phyloP scores from a whole-genome alignment of 2,888 invertebrate species.

The Philonicus albiceps region DNA sequence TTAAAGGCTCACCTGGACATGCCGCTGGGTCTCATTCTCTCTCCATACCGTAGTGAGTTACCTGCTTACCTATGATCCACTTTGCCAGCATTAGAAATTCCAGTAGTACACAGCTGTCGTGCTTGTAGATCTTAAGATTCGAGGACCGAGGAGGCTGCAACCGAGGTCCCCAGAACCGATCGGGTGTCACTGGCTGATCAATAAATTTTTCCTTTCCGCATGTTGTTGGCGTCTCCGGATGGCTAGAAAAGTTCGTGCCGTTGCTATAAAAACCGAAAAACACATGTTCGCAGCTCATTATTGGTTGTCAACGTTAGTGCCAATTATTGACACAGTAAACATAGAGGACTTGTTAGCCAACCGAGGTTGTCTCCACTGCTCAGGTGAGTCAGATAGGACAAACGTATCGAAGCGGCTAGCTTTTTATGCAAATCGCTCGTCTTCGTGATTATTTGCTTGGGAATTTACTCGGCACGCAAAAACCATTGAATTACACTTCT shows the following conservation, averaged over 20 bases:
- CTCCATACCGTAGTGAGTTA: neutral
- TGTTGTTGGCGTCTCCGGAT: neutral
- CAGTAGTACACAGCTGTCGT: conserved; percentile 13
- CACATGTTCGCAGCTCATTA: conserved; percentile 40
- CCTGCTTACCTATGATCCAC: neutral
- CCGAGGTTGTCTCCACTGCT: neutral
- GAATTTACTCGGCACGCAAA: conserved; percentile 30
- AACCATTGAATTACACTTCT: conserved; percentile 31
- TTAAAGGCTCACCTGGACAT: neutral
- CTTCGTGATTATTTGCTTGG: conserved; percentile 24
- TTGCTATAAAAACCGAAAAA: conserved; percentile 35
- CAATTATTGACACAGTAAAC: conserved; percentile 38
- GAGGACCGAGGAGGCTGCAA: neutral
- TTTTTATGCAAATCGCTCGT: conserved; percentile 34
- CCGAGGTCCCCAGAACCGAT: neutral
- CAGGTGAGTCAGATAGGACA: conserved; percentile 5
- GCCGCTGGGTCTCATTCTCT: neutral
- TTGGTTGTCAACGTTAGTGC: conserved; percentile 39
- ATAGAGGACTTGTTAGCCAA: conserved; percentile 1
- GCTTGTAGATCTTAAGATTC: conserved; percentile 4
- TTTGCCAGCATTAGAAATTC: conserved; percentile 1
- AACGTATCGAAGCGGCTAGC: conserved; percentile 18
- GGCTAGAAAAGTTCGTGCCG: conserved; percentile 17
- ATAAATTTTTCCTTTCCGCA: conserved; percentile 7
- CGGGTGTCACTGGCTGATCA: neutral